Percentiles rank a stretch among this genome's conserved stretches.
These are phyloP conservation scores for Cosmorhoe ocellata DNA, from an alignment of 2,888 invertebrate species.

Conservation along the genomic window DNA sequence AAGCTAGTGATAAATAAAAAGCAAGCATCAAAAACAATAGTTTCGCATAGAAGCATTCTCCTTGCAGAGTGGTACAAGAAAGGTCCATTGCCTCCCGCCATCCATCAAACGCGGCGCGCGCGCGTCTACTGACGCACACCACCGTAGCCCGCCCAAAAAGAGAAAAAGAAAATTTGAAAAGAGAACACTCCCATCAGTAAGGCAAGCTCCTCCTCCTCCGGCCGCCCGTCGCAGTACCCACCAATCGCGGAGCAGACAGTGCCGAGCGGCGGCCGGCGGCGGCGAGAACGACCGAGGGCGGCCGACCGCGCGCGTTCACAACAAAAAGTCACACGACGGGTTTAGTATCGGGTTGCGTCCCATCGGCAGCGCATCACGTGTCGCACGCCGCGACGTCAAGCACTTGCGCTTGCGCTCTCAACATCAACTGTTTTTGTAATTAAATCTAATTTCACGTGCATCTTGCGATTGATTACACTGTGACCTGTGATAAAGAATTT, in stretches of 20 bases:
- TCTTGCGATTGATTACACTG: constrained; percentile 40
- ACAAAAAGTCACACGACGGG: constrained; percentile 80
- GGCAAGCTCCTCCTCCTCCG: constrained; percentile 56
- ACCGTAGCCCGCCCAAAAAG: constrained; percentile 76
- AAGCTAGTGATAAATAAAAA: neutral
- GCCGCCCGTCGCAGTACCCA: constrained; percentile 55
- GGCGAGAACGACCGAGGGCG: constrained; percentile 64
- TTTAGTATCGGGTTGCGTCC: constrained; percentile 83
- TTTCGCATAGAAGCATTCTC: constrained; percentile 13
- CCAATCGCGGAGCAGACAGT: constrained; percentile 49
- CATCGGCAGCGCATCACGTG: constrained; percentile 78
- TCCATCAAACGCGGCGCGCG: constrained; percentile 73
- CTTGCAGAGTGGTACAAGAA: constrained; percentile 33
- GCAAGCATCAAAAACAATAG: constrained; percentile 8
- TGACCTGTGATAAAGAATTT: constrained; percentile 69
- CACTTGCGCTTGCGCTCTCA: constrained; percentile 71
- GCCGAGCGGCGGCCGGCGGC: constrained; percentile 48
- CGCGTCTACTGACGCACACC: constrained; percentile 77
- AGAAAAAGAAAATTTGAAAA: constrained; percentile 80
- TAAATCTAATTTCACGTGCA: constrained; percentile 44
- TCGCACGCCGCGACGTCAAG: constrained; percentile 50
- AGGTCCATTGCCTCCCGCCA: constrained; percentile 58
- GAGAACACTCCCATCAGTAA: constrained; percentile 74
- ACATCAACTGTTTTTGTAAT: constrained; percentile 65
- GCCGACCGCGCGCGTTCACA: constrained; percentile 72